phyloP scores from a whole-genome alignment of 2,797 vertebrate species.

The Eupleurogrammus muticus region DNA sequence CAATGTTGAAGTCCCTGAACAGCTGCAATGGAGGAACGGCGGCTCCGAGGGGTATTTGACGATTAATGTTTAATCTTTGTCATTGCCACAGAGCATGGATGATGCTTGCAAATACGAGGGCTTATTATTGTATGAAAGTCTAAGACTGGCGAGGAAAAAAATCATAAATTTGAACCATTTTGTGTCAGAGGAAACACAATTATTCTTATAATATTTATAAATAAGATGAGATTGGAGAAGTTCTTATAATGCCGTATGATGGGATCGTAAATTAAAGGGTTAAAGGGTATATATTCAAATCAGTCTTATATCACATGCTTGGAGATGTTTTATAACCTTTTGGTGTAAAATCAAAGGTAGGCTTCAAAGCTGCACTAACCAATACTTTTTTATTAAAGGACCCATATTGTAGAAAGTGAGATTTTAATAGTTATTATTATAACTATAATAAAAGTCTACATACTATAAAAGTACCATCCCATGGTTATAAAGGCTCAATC shows the following conservation, averaged over 20 bases:
- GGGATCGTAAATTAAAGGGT: too few species aligned
- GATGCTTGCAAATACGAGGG: neutral
- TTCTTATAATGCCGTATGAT: neutral
- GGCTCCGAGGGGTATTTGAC: slow-evolving; percentile 53
- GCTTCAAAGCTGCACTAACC: neutral
- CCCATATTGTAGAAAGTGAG: too few species aligned
- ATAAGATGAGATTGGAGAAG: neutral
- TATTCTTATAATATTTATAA: neutral
- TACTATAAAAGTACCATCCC: too few species aligned
- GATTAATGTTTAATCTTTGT: slow-evolving; percentile 58
- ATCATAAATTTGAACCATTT: neutral
- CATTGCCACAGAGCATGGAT: slow-evolving; percentile 34
- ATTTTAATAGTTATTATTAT: too few species aligned
- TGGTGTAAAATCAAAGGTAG: neutral
- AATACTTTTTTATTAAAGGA: neutral
- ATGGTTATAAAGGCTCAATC: too few species aligned
- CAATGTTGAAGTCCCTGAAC: slow-evolving; percentile 84
- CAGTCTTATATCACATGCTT: too few species aligned
- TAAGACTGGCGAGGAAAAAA: neutral
- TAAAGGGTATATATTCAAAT: neutral
- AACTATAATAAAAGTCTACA: too few species aligned
- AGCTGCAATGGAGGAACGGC: slow-evolving; percentile 84
- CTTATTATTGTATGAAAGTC: neutral
- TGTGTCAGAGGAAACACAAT: neutral
- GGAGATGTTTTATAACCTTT: too few species aligned